These are phyloP conservation scores for Cryptotermes secundus DNA, from an alignment of 1,140 invertebrate genomes.

Conservation along the genomic window DNA sequence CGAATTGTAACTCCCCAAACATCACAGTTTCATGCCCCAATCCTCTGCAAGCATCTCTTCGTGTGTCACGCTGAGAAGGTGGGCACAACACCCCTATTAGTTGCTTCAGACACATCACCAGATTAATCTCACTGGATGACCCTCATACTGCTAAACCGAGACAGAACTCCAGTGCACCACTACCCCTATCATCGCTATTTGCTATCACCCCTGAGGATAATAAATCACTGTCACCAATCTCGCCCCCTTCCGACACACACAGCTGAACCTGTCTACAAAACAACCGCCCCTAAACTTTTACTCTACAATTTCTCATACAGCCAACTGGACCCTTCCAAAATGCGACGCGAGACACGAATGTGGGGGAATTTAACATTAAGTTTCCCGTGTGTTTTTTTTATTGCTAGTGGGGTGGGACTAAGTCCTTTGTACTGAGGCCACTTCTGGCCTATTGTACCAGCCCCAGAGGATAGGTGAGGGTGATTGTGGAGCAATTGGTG, in stretches of 20 bases:
- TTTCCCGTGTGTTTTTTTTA: no score
- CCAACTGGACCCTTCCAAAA: neutral
- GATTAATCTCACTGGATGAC: conserved; percentile 15
- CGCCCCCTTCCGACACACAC: no score
- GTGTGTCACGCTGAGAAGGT: neutral
- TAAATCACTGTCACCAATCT: neutral
- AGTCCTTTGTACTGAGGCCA: no score
- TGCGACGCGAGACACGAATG: neutral
- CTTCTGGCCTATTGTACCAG: no score
- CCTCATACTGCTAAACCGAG: neutral
- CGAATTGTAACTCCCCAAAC: neutral
- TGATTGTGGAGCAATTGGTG: no score
- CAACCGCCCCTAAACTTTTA: neutral
- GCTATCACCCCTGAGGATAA: neutral
- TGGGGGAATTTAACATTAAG: no score
- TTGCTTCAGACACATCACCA: conserved; percentile 6
- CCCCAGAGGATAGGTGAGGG: no score
- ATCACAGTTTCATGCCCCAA: neutral
- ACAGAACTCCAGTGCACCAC: neutral
- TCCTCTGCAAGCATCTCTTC: neutral
- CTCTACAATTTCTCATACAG: neutral
- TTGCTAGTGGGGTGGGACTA: no score
- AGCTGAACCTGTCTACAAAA: neutral
- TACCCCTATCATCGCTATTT: neutral
- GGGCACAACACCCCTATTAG: neutral